Percentiles rank a stretch among this genome's conserved stretches.
These are phyloP conservation scores for Mesocentrotus franciscanus DNA, from an alignment of 53 echinoderm and acorn worm species.

Conservation along the genomic window DNA sequence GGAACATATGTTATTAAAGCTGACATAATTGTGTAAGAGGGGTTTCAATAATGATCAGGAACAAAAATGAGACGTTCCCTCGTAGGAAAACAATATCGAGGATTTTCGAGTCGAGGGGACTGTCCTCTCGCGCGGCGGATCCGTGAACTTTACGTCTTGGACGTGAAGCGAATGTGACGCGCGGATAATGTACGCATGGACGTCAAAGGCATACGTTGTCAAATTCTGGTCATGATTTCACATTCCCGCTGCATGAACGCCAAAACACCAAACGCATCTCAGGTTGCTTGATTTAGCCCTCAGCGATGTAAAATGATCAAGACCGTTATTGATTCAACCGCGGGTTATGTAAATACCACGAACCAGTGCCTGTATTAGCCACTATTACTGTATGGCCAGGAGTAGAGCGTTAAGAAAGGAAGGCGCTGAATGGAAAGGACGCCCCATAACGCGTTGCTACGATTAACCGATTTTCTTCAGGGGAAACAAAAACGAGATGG, in stretches of 20 bases:
- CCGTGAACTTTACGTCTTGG: background rate
- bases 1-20: too few relatives aligned
- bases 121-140: background rate
- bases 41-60: too few relatives aligned
- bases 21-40: too few relatives aligned
- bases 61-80: too few relatives aligned
- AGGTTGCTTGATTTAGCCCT: constrained; percentile 9
- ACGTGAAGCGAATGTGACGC: constrained; percentile 20
- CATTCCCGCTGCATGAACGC: constrained; percentile 40
- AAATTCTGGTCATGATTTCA: constrained; percentile 35
- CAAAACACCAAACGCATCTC: constrained; percentile 13
- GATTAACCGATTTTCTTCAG: constrained; percentile 22
- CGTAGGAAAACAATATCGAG: background rate
- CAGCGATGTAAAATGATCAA: constrained; percentile 55
- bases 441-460: background rate
- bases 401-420: background rate
- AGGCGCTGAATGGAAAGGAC: constrained; percentile 30
- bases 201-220: background rate
- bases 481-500: background rate
- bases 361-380: constrained; percentile 11
- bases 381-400: constrained; percentile 22
- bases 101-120: background rate
- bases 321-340: constrained; percentile 30
- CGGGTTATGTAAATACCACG: constrained; percentile 32
- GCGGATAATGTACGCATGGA: background rate